Conservation (phyloP, 2,797 vertebrate genomes). For the Neostethus bicornis region DNA sequence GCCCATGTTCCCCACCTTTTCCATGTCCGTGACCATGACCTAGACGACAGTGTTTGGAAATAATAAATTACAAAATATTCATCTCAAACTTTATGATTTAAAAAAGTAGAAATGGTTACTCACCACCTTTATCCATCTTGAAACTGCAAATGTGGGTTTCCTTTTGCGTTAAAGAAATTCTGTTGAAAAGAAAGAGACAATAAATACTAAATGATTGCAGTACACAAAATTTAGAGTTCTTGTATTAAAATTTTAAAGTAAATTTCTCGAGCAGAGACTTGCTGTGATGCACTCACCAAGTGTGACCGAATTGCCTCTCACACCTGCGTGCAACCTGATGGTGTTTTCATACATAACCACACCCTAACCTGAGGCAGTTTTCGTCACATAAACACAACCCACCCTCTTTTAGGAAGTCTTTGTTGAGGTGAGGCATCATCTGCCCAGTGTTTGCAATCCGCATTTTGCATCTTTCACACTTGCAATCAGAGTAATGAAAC, state of each 20-base stretch:
- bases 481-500: no score
- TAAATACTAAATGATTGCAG: not conserved
- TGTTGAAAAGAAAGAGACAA: not conserved
- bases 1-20: fast-evolving
- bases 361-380: slow-evolving; percentile 1
- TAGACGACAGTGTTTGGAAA: not conserved
- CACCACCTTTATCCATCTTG: slow-evolving; percentile 25
- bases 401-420: not conserved
- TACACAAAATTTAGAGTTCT: not conserved
- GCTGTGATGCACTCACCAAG: slow-evolving; percentile 22
- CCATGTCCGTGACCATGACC: not conserved
- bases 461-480: no score
- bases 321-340: not conserved
- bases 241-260: not conserved
- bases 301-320: slow-evolving; percentile 16
- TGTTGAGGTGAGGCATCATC: not conserved
- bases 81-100: not conserved
- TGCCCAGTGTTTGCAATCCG: not conserved
- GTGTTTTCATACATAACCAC: slow-evolving; percentile 29
- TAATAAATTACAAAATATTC: not conserved
- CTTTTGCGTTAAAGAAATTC: not conserved
- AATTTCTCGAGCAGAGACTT: slow-evolving; percentile 1
- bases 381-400: not conserved
- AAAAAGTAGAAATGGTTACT: not conserved
- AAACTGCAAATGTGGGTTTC: not conserved